These are phyloP conservation scores for Pampusana beccarii DNA, from an alignment of 2,113 vertebrate species.

Conservation along the genomic window DNA sequence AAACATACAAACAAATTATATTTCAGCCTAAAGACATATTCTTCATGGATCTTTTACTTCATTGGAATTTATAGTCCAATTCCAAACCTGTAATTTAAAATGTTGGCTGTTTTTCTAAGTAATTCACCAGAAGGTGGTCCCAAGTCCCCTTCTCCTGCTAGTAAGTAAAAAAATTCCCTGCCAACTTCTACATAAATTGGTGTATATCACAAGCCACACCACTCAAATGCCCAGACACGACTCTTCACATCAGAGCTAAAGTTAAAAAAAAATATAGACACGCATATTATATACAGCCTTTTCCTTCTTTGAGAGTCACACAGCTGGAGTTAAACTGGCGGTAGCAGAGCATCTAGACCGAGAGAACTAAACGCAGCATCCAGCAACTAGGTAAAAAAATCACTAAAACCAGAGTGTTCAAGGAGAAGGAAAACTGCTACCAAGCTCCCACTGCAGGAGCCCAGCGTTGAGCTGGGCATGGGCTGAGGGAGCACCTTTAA, in stretches of 20 bases:
- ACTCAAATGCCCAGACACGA: neutral
- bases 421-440: neutral
- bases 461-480: neutral
- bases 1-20: conserved; percentile 60
- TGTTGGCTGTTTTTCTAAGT: conserved; percentile 55
- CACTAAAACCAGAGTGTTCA: neutral
- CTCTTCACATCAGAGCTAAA: neutral
- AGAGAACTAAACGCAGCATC: neutral
- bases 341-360: neutral
- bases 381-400: neutral
- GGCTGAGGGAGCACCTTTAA: neutral
- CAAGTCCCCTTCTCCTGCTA: neutral
- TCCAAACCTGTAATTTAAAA: conserved; percentile 55
- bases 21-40: conserved; percentile 46
- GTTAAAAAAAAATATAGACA: neutral
- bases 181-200: neutral
- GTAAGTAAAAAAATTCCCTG: neutral
- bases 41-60: conserved; percentile 46
- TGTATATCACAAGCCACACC: neutral
- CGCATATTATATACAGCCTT: neutral
- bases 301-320: neutral
- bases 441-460: neutral
- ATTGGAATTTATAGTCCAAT: conserved; percentile 45
- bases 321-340: neutral
- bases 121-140: conserved; percentile 49